Percentiles rank a stretch among this genome's conserved stretches.
phyloP scores from a whole-genome alignment of 1,140 invertebrate species.

The Papilio glaucus region DNA sequence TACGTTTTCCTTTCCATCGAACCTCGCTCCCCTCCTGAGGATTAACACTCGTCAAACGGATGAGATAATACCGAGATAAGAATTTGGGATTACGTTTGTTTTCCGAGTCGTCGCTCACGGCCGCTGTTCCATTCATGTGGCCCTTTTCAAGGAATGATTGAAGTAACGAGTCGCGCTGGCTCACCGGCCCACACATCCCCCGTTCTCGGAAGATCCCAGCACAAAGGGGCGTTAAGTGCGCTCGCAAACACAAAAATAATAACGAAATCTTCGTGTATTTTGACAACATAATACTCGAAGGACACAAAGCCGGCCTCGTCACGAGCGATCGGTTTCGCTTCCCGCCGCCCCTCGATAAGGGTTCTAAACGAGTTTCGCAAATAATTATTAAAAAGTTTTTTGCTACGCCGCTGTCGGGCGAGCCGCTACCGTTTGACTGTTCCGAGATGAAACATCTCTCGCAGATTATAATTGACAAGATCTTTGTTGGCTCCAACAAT shows the following conservation, averaged over 20 bases:
- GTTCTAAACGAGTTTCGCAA: slow-evolving; percentile 78
- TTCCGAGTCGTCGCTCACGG: slow-evolving; percentile 49
- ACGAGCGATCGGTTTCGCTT: slow-evolving; percentile 78
- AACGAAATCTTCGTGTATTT: slow-evolving; percentile 82
- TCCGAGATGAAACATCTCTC: slow-evolving; percentile 71
- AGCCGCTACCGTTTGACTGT: slow-evolving; percentile 74
- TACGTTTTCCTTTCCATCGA: slow-evolving; percentile 47
- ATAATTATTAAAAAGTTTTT: slow-evolving; percentile 81
- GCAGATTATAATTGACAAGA: slow-evolving; percentile 81
- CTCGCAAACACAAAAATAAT: slow-evolving; percentile 82
- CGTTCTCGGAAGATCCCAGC: slow-evolving; percentile 64
- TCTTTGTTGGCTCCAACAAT: slow-evolving; percentile 79
- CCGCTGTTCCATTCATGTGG: slow-evolving; percentile 75
- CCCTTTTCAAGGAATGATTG: slow-evolving; percentile 65
- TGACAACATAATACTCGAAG: slow-evolving; percentile 81
- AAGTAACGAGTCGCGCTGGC: slow-evolving; percentile 53
- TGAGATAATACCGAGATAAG: slow-evolving; percentile 45
- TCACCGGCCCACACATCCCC: slow-evolving; percentile 67
- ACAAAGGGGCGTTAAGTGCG: slow-evolving; percentile 80
- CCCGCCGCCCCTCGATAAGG: slow-evolving; percentile 74
- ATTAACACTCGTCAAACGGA: slow-evolving; percentile 48
- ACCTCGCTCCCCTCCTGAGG: slow-evolving; percentile 44
- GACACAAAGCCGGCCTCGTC: slow-evolving; percentile 79
- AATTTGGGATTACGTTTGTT: slow-evolving; percentile 55
- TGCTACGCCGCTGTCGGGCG: slow-evolving; percentile 56